A percentile compares a stretch with the other conserved stretches of the same genome.
Evolutionary conservation across 2,888 invertebrate genomes (phyloP).

Genomic region (Limnephilus lunatus): DNA sequence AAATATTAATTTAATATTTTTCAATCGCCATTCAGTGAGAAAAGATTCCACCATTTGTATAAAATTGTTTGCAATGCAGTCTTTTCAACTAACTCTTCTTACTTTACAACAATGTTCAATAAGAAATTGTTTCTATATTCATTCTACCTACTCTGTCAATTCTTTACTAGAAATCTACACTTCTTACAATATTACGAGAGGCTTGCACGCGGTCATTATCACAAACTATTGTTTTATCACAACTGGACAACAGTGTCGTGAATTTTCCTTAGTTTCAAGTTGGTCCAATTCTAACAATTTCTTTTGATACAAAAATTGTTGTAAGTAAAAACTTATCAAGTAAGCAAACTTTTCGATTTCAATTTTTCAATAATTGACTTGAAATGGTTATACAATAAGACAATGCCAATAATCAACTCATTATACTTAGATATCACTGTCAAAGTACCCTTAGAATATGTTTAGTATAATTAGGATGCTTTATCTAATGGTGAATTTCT

Average conservation of each 20-base stretch:
- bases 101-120: constrained; percentile 53
- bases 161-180: constrained; percentile 24
- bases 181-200: constrained; percentile 26
- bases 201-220: constrained; percentile 51
- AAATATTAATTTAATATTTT: constrained; percentile 46
- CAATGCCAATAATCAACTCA: constrained; percentile 29
- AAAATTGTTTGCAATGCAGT: constrained; percentile 52
- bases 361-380: constrained; percentile 45
- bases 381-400: constrained; percentile 24
- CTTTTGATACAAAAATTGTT: constrained; percentile 45
- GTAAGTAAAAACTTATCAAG: constrained; percentile 24
- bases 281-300: constrained; percentile 60
- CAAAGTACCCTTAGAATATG: constrained; percentile 28
- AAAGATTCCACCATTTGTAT: constrained; percentile 15
- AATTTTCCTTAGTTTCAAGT: constrained; percentile 36
- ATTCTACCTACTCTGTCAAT: constrained; percentile 35
- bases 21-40: constrained; percentile 4
- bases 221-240: constrained; percentile 63
- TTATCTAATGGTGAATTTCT: not conserved
- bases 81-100: constrained; percentile 54
- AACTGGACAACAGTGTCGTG: constrained; percentile 57
- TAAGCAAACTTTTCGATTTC: constrained; percentile 21
- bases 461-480: not conserved
- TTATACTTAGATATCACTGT: constrained; percentile 42
- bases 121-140: constrained; percentile 51